phyloP scores from a whole-genome alignment of 2,797 vertebrate genomes.

The Thalassophryne amazonica region DNA sequence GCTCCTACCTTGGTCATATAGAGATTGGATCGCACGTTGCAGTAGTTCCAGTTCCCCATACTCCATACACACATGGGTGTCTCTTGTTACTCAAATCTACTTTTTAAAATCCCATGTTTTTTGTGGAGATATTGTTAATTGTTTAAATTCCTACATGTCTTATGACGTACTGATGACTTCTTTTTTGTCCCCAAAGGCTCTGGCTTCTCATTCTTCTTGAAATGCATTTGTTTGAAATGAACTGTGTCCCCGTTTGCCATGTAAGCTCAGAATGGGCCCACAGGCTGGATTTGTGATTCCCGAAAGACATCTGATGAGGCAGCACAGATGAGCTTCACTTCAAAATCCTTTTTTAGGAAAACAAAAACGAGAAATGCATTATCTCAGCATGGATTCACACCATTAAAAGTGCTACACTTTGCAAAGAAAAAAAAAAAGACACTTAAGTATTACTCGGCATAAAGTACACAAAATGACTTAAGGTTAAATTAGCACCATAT shows the following conservation, averaged over 20 bases:
- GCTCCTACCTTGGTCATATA: too few relatives aligned
- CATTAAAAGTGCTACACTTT: slow-evolving; percentile 34
- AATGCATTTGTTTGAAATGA: slow-evolving; percentile 19
- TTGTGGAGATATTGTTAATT: too few relatives aligned
- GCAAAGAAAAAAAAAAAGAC: too few relatives aligned
- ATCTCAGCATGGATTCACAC: slow-evolving; percentile 25
- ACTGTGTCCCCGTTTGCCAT: slow-evolving; percentile 20
- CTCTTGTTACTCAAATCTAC: too few relatives aligned
- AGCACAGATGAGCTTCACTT: slow-evolving; percentile 21
- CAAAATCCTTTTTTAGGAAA: slow-evolving; percentile 23
- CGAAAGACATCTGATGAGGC: slow-evolving; percentile 34
- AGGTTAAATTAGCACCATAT: too few relatives aligned
- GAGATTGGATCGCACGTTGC: too few relatives aligned
- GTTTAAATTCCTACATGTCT: too few relatives aligned
- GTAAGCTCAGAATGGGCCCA: slow-evolving; percentile 6
- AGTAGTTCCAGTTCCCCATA: too few relatives aligned
- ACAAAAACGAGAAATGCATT: slow-evolving; percentile 21
- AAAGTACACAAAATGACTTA: too few relatives aligned
- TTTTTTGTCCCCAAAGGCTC: slow-evolving; percentile 20
- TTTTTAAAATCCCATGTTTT: too few relatives aligned
- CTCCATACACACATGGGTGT: too few relatives aligned
- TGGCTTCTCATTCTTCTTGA: slow-evolving; percentile 5
- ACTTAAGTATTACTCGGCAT: too few relatives aligned
- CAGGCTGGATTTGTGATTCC: slow-evolving; percentile 17
- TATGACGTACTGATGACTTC: slow-evolving; percentile 10